Conservation (phyloP, 1,140 invertebrate species). For the Drosophila santomea region DNA sequence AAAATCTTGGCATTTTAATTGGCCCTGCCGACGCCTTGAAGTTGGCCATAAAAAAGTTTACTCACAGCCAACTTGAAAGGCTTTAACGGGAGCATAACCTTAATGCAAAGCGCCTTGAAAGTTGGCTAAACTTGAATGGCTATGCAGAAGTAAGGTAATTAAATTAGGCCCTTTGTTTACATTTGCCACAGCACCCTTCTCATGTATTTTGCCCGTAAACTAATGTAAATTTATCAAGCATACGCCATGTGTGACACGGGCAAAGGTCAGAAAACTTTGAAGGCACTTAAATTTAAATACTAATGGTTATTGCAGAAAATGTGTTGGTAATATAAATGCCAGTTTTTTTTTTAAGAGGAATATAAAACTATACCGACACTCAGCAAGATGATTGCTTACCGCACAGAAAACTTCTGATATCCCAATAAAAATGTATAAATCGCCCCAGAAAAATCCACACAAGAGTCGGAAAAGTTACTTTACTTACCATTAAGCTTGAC, state of each 20-base stretch:
- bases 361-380: too few species aligned
- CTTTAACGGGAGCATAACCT: constrained; percentile 25
- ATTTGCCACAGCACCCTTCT: background rate
- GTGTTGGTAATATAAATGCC: background rate
- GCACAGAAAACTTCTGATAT: background rate
- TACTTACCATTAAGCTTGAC: constrained; percentile 29
- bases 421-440: background rate
- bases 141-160: constrained; percentile 28
- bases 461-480: constrained; percentile 25
- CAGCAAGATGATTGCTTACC: background rate
- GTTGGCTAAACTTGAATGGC: constrained; percentile 17
- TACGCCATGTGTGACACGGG: constrained; percentile 38
- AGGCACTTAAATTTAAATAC: background rate
- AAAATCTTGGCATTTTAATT: constrained; percentile 55
- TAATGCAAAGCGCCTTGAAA: constrained; percentile 28
- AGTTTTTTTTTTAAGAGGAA: too few species aligned
- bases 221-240: constrained; percentile 46
- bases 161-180: constrained; percentile 42
- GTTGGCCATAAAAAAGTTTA: constrained; percentile 39
- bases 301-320: background rate
- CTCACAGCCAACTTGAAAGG: constrained; percentile 34
- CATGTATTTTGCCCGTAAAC: background rate
- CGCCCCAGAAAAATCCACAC: background rate
- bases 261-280: background rate
- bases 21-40: constrained; percentile 39